Conservation (phyloP, 2,888 invertebrate genomes). For the Muschampia plurimacula region DNA sequence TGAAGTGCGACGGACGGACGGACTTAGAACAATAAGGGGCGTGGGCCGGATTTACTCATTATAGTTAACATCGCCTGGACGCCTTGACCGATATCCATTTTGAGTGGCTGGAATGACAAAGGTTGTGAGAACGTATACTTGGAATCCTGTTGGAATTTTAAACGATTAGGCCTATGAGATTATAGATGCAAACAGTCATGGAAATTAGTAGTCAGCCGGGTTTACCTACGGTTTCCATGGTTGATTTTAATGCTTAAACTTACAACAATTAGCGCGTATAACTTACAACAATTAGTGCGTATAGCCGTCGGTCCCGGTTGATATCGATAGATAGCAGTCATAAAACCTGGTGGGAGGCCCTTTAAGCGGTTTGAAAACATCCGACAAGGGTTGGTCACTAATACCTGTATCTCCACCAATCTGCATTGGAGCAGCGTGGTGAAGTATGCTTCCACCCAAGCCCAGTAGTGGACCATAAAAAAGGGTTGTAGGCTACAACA, state of each 20-base stretch:
- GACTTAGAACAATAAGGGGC: conserved; percentile 79
- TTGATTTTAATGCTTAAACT: not conserved
- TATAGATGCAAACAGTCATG: conserved; percentile 23
- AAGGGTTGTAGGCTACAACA: too few species aligned
- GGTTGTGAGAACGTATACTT: conserved; percentile 50
- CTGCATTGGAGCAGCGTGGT: too few species aligned
- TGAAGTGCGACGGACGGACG: conserved; percentile 68
- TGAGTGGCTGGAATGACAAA: conserved; percentile 53
- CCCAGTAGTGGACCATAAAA: too few species aligned
- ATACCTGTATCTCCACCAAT: too few species aligned
- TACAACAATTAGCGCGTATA: too few species aligned
- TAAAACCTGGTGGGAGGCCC: too few species aligned
- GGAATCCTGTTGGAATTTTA: conserved; percentile 40
- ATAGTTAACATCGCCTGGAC: conserved; percentile 69
- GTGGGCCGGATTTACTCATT: conserved; percentile 81
- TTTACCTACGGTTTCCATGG: not conserved
- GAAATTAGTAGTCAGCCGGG: conserved; percentile 11
- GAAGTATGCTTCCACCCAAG: too few species aligned
- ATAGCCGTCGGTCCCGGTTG: too few species aligned
- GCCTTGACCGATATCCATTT: conserved; percentile 82
- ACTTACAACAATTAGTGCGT: too few species aligned
- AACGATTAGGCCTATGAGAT: conserved; percentile 29
- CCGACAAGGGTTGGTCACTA: too few species aligned
- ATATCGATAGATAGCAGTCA: too few species aligned
- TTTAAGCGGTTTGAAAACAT: too few species aligned